These are phyloP conservation scores for Achatina immaculata DNA, from an alignment of 1,140 invertebrate species.

Conservation along the genomic window DNA sequence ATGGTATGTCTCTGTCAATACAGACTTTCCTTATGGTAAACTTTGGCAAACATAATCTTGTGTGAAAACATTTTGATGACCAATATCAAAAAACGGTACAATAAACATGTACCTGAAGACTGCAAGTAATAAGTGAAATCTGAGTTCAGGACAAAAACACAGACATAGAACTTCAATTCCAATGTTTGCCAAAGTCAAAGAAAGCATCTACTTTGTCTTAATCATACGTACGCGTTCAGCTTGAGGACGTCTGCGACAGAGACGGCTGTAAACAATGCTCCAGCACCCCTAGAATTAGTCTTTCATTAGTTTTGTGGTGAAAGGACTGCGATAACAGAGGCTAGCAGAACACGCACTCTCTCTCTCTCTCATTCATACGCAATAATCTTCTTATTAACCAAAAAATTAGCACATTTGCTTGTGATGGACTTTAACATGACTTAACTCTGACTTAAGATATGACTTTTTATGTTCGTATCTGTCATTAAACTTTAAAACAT, in stretches of 20 bases:
- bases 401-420: too few relatives aligned
- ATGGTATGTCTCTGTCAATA: background rate
- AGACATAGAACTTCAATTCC: too few relatives aligned
- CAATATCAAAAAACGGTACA: too few relatives aligned
- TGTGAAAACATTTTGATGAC: too few relatives aligned
- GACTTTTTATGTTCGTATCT: background rate
- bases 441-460: background rate
- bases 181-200: slow-evolving; percentile 26
- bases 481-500: background rate
- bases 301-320: slow-evolving; percentile 59
- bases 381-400: background rate
- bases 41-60: slow-evolving; percentile 11
- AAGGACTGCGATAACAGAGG: slow-evolving; percentile 3
- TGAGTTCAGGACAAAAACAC: too few relatives aligned
- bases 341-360: background rate
- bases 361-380: background rate
- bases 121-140: too few relatives aligned
- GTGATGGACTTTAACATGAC: too few relatives aligned
- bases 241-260: background rate
- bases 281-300: slow-evolving; percentile 65
- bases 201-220: slow-evolving; percentile 23
- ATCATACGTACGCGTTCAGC: slow-evolving; percentile 31
- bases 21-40: background rate
- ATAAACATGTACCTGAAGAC: too few relatives aligned
- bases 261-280: slow-evolving; percentile 34